phyloP scores from a whole-genome alignment of 35 echinoderm and acorn worm genomes.

The Hemicentrotus pulcherrimus region DNA sequence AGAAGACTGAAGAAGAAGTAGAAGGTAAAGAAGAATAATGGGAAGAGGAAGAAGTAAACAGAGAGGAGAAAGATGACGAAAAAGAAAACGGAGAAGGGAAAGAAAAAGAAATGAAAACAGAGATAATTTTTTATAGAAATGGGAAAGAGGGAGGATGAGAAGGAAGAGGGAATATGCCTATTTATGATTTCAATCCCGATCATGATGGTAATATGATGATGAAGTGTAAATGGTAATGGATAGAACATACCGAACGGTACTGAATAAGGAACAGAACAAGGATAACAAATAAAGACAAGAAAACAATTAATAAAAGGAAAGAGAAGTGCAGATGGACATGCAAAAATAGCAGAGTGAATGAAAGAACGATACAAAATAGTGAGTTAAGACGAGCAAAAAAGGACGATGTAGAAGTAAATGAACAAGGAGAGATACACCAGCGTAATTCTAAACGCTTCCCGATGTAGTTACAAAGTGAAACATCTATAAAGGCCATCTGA shows the following conservation, averaged over 20 bases:
- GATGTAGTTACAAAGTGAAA: constrained; percentile 12
- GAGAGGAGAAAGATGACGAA: neutral
- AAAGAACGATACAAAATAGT: neutral
- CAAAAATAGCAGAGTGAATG: neutral
- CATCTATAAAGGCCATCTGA: neutral
- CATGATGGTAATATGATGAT: neutral
- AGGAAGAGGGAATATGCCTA: neutral
- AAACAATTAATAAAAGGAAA: neutral
- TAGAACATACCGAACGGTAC: neutral
- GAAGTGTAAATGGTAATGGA: neutral
- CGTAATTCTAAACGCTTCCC: neutral
- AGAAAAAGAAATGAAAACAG: neutral
- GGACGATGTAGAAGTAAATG: neutral
- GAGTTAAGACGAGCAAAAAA: neutral
- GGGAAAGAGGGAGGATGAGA: neutral
- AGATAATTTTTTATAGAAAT: no score
- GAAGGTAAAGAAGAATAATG: neutral
- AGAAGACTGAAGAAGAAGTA: neutral
- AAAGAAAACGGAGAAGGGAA: neutral
- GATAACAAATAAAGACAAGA: neutral
- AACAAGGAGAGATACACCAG: neutral
- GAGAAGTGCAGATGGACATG: neutral
- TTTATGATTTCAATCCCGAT: neutral
- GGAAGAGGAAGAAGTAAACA: no score
- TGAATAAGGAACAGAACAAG: neutral